Evolutionary conservation across 2,797 vertebrate species (phyloP).

Genomic region (Channallabes apus): DNA sequence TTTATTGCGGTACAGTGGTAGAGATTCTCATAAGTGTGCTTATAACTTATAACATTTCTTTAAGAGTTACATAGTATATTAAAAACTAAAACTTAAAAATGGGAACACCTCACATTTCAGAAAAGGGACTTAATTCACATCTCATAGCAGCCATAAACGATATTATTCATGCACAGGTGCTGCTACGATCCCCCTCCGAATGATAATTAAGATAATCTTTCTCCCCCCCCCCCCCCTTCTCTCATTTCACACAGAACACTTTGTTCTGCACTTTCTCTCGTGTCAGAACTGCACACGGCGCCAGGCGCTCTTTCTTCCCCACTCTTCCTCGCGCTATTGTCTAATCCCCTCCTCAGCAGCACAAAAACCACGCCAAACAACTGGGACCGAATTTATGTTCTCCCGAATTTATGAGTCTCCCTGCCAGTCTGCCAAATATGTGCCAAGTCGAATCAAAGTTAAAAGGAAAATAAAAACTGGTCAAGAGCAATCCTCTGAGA

Average conservation of each 20-base stretch:
- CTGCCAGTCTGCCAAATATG: conserved; percentile 70
- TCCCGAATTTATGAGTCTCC: conserved; percentile 64
- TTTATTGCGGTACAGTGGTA: conserved; percentile 7
- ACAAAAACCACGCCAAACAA: conserved; percentile 75
- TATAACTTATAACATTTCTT: background rate
- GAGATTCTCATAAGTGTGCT: background rate
- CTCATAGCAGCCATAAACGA: conserved; percentile 79
- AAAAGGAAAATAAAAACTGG: conserved; percentile 66
- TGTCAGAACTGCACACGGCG: conserved; percentile 75
- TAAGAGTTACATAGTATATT: background rate
- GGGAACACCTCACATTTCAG: background rate
- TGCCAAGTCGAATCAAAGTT: conserved; percentile 79
- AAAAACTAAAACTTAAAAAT: background rate
- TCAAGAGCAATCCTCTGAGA: conserved; percentile 69
- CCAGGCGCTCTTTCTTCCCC: conserved; percentile 61
- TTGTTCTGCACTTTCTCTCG: conserved; percentile 80
- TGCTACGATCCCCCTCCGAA: conserved; percentile 79
- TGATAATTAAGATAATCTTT: conserved; percentile 86
- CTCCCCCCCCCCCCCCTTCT: conserved; percentile 45
- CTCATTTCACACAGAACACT: conserved; percentile 79
- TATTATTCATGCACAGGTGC: conserved; percentile 85
- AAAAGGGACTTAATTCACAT: conserved; percentile 74
- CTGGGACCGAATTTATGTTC: conserved; percentile 75
- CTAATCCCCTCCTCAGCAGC: conserved; percentile 73
- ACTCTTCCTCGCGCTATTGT: conserved; percentile 70